A percentile compares a stretch with the other conserved stretches of the same genome.
These are phyloP conservation scores for Aphis gossypii DNA, from an alignment of 1,140 invertebrate genomes.

Conservation along the genomic window DNA sequence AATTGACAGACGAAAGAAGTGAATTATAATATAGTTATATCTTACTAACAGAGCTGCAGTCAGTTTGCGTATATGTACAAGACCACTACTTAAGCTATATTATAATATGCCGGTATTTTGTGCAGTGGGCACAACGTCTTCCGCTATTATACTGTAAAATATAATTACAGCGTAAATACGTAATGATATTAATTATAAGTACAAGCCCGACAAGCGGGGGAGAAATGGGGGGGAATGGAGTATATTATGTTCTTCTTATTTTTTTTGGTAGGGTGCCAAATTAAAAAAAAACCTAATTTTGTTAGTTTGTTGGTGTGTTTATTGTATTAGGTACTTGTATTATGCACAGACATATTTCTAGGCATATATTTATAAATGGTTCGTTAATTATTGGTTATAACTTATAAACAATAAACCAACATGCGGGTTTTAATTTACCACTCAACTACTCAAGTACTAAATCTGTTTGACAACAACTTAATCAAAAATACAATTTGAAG, in stretches of 20 bases:
- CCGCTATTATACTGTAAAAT: neutral
- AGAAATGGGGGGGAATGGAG: neutral
- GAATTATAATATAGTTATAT: neutral
- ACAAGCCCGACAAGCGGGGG: too few relatives aligned
- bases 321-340: neutral
- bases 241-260: neutral
- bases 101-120: neutral
- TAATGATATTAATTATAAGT: neutral
- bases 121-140: neutral
- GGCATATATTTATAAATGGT: too few relatives aligned
- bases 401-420: too few relatives aligned
- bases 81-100: too few relatives aligned
- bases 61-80: neutral
- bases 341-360: too few relatives aligned
- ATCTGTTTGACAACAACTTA: too few relatives aligned
- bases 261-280: neutral
- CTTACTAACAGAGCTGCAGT: neutral
- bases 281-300: neutral
- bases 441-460: too few relatives aligned
- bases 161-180: neutral
- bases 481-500: too few relatives aligned
- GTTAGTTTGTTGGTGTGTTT: neutral
- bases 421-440: too few relatives aligned
- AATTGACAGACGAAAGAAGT: too few relatives aligned
- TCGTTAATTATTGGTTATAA: too few relatives aligned